Evolutionary conservation across 2,888 invertebrate genomes (phyloP).

Genomic region (Drosophila anomalata): DNA sequence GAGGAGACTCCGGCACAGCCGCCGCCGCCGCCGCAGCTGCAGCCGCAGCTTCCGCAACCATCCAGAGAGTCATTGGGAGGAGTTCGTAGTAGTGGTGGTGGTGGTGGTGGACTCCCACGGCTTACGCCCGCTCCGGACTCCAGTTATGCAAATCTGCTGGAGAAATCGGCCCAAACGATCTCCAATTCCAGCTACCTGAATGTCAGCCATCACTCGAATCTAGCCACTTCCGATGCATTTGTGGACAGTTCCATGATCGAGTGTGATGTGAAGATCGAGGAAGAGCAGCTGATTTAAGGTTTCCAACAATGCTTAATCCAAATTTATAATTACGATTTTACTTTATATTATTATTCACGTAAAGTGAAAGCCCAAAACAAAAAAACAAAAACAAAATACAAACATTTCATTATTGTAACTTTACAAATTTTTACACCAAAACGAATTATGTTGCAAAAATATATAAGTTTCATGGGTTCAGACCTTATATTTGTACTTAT

Average conservation of each 20-base stretch:
- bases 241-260: slow-evolving; percentile 56
- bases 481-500: background rate
- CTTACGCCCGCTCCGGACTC: slow-evolving; percentile 35
- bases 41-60: background rate
- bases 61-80: background rate
- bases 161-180: slow-evolving; percentile 7
- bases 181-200: slow-evolving; percentile 23
- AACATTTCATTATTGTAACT: background rate
- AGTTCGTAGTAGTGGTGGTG: background rate
- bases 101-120: slow-evolving; percentile 13
- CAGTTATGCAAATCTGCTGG: slow-evolving; percentile 3
- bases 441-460: background rate
- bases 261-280: slow-evolving; percentile 69
- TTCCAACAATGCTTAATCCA: slow-evolving; percentile 4
- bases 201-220: background rate
- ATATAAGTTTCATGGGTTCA: background rate
- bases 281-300: slow-evolving; percentile 50
- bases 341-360: background rate
- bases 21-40: background rate
- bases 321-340: slow-evolving; percentile 16
- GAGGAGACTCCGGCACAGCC: slow-evolving; percentile 34
- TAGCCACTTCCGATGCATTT: slow-evolving; percentile 6
- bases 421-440: background rate
- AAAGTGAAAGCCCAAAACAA: background rate
- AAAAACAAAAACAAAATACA: background rate